Conservation (phyloP, 2,888 invertebrate genomes). For the Macaria notata region DNA sequence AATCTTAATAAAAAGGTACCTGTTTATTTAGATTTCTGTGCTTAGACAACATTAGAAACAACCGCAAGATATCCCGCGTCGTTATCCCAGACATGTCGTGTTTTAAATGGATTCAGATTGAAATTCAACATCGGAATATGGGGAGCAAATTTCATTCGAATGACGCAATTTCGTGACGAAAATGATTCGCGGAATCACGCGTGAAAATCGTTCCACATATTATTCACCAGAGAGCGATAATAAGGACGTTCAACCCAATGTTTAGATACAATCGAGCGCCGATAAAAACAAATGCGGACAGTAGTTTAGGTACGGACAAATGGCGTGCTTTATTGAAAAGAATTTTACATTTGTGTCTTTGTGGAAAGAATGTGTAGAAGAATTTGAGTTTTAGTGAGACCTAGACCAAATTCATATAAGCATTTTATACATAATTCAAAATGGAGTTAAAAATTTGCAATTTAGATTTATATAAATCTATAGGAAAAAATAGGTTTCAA, state of each 20-base stretch:
- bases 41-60: background rate
- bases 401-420: no score
- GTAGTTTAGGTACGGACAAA: slow-evolving; percentile 14
- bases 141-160: slow-evolving; percentile 34
- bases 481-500: no score
- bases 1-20: no score
- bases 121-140: slow-evolving; percentile 31
- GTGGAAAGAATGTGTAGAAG: background rate
- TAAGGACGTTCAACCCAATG: slow-evolving; percentile 65
- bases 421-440: no score
- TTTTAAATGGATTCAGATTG: slow-evolving; percentile 22
- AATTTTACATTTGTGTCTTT: no score
- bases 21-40: no score
- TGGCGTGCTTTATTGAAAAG: background rate
- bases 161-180: slow-evolving; percentile 55
- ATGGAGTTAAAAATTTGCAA: no score
- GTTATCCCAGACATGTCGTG: slow-evolving; percentile 15
- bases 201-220: slow-evolving; percentile 74
- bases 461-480: no score
- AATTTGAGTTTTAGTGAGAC: no score
- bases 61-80: slow-evolving; percentile 3
- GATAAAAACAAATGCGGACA: slow-evolving; percentile 35
- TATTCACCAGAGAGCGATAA: slow-evolving; percentile 70
- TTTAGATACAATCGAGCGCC: slow-evolving; percentile 57
- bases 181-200: slow-evolving; percentile 55